phyloP scores from a whole-genome alignment of 2,797 vertebrate species.

The Cyprinella venusta region DNA sequence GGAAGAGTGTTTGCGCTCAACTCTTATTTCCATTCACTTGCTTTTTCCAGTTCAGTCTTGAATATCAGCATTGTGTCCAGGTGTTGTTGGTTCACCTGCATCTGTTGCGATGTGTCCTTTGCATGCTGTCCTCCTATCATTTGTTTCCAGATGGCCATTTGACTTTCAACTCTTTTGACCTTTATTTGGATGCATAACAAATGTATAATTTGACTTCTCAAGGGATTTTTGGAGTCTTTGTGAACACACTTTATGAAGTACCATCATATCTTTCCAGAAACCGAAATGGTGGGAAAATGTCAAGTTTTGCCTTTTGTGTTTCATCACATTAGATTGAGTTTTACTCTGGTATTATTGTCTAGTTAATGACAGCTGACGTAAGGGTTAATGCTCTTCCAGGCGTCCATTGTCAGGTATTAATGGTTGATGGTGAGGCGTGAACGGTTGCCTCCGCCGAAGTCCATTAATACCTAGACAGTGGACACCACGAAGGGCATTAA shows the following conservation, averaged over 20 bases:
- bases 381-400: too few species aligned
- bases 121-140: slow-evolving; percentile 22
- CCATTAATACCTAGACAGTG: too few species aligned
- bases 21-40: slow-evolving; percentile 10
- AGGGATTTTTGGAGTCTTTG: slow-evolving; percentile 12
- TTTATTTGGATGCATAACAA: slow-evolving; percentile 41
- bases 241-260: background rate
- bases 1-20: slow-evolving; percentile 1
- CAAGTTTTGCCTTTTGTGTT: background rate
- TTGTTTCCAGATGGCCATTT: slow-evolving; percentile 42
- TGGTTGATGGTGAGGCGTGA: too few species aligned
- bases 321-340: background rate
- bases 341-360: too few species aligned
- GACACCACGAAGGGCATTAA: too few species aligned
- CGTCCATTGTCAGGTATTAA: too few species aligned
- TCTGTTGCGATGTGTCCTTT: slow-evolving; percentile 11
- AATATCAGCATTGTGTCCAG: slow-evolving; percentile 20
- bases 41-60: slow-evolving; percentile 4
- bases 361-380: background rate
- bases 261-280: background rate
- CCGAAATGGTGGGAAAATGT: background rate
- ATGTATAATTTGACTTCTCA: slow-evolving; percentile 38
- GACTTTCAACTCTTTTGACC: slow-evolving; percentile 44
- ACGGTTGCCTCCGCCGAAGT: too few species aligned
- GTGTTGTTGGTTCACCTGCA: slow-evolving; percentile 48